These are phyloP conservation scores for Cloeon dipterum DNA, from an alignment of 2,888 invertebrate genomes.

Conservation along the genomic window DNA sequence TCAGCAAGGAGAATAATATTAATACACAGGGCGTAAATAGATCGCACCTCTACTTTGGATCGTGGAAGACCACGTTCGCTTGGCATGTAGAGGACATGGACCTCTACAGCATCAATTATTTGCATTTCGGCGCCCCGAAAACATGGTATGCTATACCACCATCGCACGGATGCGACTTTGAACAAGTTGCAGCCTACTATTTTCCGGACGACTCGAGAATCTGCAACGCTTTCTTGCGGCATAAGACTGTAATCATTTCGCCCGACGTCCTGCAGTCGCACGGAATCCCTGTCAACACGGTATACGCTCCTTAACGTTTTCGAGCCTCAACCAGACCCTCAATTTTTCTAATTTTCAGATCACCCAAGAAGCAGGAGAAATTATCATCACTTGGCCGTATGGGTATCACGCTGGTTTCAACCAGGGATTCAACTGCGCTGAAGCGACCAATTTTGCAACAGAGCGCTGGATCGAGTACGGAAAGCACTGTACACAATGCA, in stretches of 20 bases:
- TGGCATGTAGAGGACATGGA: constrained; percentile 43
- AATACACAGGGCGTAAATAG: constrained; percentile 30
- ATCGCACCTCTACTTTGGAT: constrained; percentile 36
- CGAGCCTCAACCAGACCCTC: no score
- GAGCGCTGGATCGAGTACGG: constrained; percentile 35
- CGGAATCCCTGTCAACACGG: constrained; percentile 24
- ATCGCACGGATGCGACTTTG: constrained; percentile 27
- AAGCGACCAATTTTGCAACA: constrained; percentile 35
- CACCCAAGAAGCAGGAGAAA: constrained; percentile 28
- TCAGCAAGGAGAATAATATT: constrained; percentile 25
- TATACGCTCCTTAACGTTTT: no score
- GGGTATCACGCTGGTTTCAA: constrained; percentile 37
- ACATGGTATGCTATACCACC: constrained; percentile 27
- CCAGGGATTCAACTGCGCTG: constrained; percentile 34
- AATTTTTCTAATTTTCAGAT: constrained; percentile 20
- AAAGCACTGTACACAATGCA: constrained; percentile 17
- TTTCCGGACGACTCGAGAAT: constrained; percentile 18
- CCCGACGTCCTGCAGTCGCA: constrained; percentile 26
- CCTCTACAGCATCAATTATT: constrained; percentile 21
- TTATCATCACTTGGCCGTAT: constrained; percentile 36
- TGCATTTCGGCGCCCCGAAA: neutral
- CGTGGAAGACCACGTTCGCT: constrained; percentile 37
- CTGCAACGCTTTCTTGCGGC: constrained; percentile 26
- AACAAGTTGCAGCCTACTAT: constrained; percentile 15
- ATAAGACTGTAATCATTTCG: constrained; percentile 32